Evolutionary conservation across 37 sponge, comb jelly and placozoan genomes (phyloP), one percentile per base, ranked within the genome.

Genomic region (Tethya wilhelma): DNA sequence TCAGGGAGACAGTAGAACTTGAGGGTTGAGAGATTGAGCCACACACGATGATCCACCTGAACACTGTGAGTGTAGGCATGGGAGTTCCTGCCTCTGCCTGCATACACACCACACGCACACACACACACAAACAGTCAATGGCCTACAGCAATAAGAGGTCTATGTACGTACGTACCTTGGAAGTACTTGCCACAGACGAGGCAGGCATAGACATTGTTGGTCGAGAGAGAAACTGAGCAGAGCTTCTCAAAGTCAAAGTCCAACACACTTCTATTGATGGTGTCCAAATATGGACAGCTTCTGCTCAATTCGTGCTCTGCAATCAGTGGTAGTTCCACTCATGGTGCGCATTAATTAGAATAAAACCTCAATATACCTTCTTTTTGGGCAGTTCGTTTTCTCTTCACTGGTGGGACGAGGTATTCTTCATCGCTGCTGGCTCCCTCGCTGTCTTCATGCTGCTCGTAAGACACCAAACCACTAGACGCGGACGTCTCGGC

Each of bases 201-300:
- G 56, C 99, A 98, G 31, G 99, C 99, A 68, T 98, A 98, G 38
- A 96, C 94, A 69, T 98, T 98, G 73, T 91, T 96, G 68, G 90
- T 96, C 49, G 88, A 84, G 34, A 98, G 90, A 12, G 99, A 96
- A 23, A 98, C 69, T 26, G 96, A 93, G 41, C 99, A 98, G 22
- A 98, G 74, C 79, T 98, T 98, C 79, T 98, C 99, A 89, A 98
- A 98, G 76, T 98, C 99, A 90, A 98, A 98, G 71, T 98, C 99
- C 31, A 98, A 77, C 32, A 96, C 71, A 19, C 86, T 70, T 23
- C 96, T 69, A 30, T 96, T 75, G 17, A 96, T 96, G 26, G 96
- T 96, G 79, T 96, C 96, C 72, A 96, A 56, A 73, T 87, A 96
- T 5, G 96, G 96, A 73, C 96, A 96, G 37, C 57, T 75, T 7